A percentile compares a stretch with the other conserved stretches of the same genome.
These are phyloP conservation scores for Scylla paramamosain DNA, from an alignment of 1,140 invertebrate species.

Conservation along the genomic window DNA sequence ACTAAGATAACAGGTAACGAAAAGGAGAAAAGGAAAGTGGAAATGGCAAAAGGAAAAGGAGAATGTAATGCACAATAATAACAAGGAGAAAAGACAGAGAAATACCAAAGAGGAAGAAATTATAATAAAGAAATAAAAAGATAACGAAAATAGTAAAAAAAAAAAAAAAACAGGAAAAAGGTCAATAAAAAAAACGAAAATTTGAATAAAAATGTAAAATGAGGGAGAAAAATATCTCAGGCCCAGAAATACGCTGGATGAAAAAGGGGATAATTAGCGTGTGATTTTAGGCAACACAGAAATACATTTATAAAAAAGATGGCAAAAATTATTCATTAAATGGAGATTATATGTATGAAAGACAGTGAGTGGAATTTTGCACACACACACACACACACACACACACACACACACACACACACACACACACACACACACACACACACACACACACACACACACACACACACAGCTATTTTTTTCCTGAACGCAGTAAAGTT, in stretches of 20 bases:
- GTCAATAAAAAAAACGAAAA: too few species aligned
- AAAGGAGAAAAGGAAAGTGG: too few species aligned
- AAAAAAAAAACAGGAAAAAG: too few species aligned
- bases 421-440: constrained; percentile 12
- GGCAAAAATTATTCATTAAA: neutral
- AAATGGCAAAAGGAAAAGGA: neutral
- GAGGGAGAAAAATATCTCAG: neutral
- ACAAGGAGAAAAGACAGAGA: too few species aligned
- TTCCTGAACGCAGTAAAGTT: neutral
- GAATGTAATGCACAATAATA: too few species aligned
- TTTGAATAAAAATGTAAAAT: too few species aligned
- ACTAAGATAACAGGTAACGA: too few species aligned
- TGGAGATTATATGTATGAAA: neutral
- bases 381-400: neutral
- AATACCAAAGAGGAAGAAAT: too few species aligned
- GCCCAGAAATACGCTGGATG: neutral
- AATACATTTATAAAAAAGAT: neutral
- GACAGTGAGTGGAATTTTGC: neutral
- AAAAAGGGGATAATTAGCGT: neutral
- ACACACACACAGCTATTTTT: neutral
- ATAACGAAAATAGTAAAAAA: too few species aligned
- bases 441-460: neutral
- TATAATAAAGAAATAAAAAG: too few species aligned
- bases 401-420: constrained; percentile 3
- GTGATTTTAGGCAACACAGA: neutral